Percentiles rank a stretch among this genome's conserved stretches.
phyloP scores from a whole-genome alignment of 2,888 invertebrate species.

The Ochropacha duplaris region DNA sequence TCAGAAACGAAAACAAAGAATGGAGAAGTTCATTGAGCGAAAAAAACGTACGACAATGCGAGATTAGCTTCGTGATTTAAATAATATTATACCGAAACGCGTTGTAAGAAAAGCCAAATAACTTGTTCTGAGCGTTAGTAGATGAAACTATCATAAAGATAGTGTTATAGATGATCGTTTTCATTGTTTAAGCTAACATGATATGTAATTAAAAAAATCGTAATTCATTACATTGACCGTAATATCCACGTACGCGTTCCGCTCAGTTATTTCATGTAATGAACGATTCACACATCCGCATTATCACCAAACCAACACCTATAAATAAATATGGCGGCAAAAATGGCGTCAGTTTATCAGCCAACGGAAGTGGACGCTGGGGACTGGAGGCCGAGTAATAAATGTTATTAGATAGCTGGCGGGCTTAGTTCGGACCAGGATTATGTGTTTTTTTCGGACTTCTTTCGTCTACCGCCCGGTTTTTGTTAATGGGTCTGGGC shows the following conservation, averaged over 20 bases:
- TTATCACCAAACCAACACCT: constrained; percentile 72
- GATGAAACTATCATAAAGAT: too few species aligned
- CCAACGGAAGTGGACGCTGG: constrained; percentile 78
- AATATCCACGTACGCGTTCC: constrained; percentile 25
- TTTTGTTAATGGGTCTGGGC: constrained; percentile 82
- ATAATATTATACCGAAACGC: too few species aligned
- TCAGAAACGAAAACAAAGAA: too few species aligned
- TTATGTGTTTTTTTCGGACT: constrained; percentile 70
- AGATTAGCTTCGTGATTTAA: background rate
- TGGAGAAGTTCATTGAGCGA: too few species aligned
- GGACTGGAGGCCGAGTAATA: constrained; percentile 77
- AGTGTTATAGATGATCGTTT: too few species aligned
- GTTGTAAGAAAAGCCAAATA: too few species aligned
- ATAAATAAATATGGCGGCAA: constrained; percentile 83
- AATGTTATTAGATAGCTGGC: constrained; percentile 83
- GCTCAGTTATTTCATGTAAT: constrained; percentile 43
- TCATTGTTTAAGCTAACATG: too few species aligned
- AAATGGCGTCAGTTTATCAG: constrained; percentile 83
- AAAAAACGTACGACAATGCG: too few species aligned
- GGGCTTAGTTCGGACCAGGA: constrained; percentile 75
- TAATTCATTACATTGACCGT: background rate
- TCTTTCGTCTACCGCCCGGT: constrained; percentile 61
- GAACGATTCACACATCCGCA: constrained; percentile 66
- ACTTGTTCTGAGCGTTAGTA: too few species aligned
- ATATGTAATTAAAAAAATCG: background rate